These are phyloP conservation scores for Clarias macrocephalus DNA, from an alignment of 2,113 vertebrate species.

Conservation along the genomic window DNA sequence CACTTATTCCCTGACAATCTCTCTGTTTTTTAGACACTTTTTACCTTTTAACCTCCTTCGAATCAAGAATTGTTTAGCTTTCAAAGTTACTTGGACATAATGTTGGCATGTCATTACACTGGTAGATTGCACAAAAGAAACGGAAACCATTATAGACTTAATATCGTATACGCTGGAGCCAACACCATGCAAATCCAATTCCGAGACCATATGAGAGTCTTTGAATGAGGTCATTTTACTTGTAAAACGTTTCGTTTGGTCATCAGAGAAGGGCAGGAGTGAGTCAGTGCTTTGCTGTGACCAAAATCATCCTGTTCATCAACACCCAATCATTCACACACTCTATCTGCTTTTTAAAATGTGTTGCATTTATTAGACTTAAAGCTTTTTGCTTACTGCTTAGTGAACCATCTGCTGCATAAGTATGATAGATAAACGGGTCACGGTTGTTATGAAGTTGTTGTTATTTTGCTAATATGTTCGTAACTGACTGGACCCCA, in stretches of 20 bases:
- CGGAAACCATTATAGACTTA: background rate
- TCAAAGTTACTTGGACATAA: background rate
- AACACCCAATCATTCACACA: background rate
- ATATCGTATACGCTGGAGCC: background rate
- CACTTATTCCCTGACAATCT: background rate
- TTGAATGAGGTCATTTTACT: background rate
- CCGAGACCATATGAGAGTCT: background rate
- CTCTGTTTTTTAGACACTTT: background rate
- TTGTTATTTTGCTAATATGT: background rate
- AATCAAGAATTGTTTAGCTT: background rate
- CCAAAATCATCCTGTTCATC: background rate
- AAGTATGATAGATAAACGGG: background rate
- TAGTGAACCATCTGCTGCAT: conserved; percentile 15
- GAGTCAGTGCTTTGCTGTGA: background rate
- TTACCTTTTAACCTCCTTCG: background rate
- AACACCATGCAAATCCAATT: background rate
- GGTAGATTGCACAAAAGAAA: background rate
- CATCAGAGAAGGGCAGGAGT: background rate
- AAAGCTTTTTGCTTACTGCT: background rate
- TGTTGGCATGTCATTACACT: background rate
- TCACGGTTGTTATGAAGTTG: conserved; percentile 3
- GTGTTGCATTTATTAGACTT: background rate
- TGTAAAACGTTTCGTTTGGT: background rate
- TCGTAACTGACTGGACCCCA: background rate
- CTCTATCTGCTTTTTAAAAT: background rate